A percentile compares a stretch with the other conserved stretches of the same genome.
phyloP scores from a whole-genome alignment of 2,113 vertebrate species.

The Brienomyrus brachyistius region DNA sequence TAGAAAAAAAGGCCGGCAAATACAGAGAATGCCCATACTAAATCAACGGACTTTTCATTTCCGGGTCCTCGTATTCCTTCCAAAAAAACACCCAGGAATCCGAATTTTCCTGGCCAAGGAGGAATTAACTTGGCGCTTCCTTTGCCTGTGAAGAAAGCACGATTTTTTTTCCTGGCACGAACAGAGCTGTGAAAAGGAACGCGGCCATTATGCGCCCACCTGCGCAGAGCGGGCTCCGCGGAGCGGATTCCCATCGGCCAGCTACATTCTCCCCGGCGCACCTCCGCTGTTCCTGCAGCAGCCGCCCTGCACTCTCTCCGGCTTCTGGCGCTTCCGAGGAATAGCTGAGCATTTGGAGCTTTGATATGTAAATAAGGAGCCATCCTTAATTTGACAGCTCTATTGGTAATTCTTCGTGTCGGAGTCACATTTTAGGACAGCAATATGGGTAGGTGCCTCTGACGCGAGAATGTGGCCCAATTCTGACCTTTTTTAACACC shows the following conservation, averaged over 20 bases:
- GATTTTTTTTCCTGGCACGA: neutral
- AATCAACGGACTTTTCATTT: neutral
- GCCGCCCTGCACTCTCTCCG: neutral
- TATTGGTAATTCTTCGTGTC: neutral
- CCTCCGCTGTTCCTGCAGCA: neutral
- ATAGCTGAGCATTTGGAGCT: neutral
- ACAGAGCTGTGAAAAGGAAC: neutral
- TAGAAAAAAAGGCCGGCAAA: neutral
- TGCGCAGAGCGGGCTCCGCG: neutral
- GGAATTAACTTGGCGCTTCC: neutral
- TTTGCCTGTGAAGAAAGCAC: neutral
- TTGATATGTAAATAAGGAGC: neutral
- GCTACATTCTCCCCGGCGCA: neutral
- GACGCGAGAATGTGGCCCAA: neutral
- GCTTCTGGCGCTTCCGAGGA: neutral
- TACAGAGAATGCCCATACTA: neutral
- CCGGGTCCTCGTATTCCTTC: neutral
- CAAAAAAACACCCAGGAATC: neutral
- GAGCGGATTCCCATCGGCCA: neutral
- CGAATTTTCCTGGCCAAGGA: neutral
- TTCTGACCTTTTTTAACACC: neutral
- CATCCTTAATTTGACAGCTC: neutral
- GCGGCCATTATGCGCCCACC: neutral
- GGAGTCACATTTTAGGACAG: neutral
- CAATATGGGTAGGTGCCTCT: neutral